phyloP scores from a whole-genome alignment of 2,113 vertebrate genomes.

The Pseudopodoces humilis region DNA sequence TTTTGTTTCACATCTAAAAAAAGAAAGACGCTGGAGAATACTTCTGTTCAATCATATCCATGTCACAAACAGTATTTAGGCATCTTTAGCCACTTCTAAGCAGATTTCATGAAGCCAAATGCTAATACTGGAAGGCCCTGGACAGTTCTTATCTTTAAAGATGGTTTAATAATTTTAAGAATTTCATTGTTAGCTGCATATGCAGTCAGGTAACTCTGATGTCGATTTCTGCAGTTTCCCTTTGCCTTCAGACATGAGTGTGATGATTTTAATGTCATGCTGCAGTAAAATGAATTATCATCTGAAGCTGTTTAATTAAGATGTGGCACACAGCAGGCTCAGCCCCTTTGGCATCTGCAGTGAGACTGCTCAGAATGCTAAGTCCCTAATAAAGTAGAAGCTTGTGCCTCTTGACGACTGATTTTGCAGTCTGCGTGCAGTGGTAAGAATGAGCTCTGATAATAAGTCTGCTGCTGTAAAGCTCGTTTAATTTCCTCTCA shows the following conservation, averaged over 20 bases:
- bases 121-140: background rate
- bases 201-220: background rate
- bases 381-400: background rate
- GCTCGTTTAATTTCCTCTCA: background rate
- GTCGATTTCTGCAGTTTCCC: background rate
- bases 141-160: background rate
- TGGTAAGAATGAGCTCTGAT: slow-evolving; percentile 17
- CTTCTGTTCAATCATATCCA: background rate
- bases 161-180: background rate
- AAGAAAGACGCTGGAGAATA: background rate
- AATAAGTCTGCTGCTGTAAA: slow-evolving; percentile 17
- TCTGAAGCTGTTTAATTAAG: slow-evolving; percentile 54
- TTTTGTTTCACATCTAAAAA: slow-evolving; percentile 10
- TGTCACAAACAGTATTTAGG: background rate
- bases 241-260: slow-evolving; percentile 6
- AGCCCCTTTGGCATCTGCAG: slow-evolving; percentile 22
- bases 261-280: slow-evolving; percentile 23
- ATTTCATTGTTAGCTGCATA: background rate
- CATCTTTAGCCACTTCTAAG: background rate
- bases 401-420: background rate
- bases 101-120: background rate
- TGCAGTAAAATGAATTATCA: slow-evolving; percentile 50
- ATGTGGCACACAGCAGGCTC: slow-evolving; percentile 28
- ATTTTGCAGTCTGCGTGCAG: background rate
- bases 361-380: slow-evolving; percentile 2